A percentile compares a stretch with the other conserved stretches of the same genome.
Conservation (phyloP, 92 coral and sea anemone genomes). For the Porites lobata region DNA sequence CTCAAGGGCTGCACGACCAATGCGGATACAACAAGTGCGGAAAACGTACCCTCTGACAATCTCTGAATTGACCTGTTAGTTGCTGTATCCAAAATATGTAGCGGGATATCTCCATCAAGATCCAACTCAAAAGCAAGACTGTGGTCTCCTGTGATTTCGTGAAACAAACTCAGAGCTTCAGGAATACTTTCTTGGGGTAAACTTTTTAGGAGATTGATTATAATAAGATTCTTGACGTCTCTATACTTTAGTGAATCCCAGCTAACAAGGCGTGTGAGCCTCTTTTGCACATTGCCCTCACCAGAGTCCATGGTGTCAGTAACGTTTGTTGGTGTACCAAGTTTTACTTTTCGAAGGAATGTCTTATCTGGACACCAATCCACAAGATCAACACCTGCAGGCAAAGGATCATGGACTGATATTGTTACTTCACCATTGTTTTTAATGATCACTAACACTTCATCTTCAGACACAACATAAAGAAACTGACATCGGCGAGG, state of each 20-base stretch:
- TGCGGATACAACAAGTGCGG: slow-evolving; percentile 89
- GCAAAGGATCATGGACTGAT: slow-evolving; percentile 80
- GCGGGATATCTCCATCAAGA: slow-evolving; percentile 18
- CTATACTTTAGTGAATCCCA: slow-evolving; percentile 71
- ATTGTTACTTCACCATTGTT: slow-evolving; percentile 62
- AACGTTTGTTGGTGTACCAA: not conserved
- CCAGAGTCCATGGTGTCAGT: not conserved
- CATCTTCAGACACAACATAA: slow-evolving; percentile 74
- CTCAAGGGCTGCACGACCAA: slow-evolving; percentile 75
- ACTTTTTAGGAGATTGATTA: slow-evolving; percentile 58
- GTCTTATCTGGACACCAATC: slow-evolving; percentile 81
- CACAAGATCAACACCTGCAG: slow-evolving; percentile 80
- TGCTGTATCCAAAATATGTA: slow-evolving; percentile 52
- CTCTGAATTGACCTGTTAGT: slow-evolving; percentile 68
- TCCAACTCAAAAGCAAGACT: slow-evolving; percentile 73
- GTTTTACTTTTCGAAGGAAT: slow-evolving; percentile 62
- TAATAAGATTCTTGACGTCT: slow-evolving; percentile 76
- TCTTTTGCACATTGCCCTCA: slow-evolving; percentile 4
- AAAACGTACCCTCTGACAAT: slow-evolving; percentile 89
- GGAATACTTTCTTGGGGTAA: slow-evolving; percentile 63
- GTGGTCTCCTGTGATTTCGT: slow-evolving; percentile 85
- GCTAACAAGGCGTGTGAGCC: not conserved
- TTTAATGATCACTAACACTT: slow-evolving; percentile 70
- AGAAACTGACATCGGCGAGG: slow-evolving; percentile 72
- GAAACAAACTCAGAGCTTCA: slow-evolving; percentile 76